These are phyloP conservation scores for Gadopsis bispinosus DNA, from an alignment of 2,797 vertebrate genomes.

Conservation along the genomic window DNA sequence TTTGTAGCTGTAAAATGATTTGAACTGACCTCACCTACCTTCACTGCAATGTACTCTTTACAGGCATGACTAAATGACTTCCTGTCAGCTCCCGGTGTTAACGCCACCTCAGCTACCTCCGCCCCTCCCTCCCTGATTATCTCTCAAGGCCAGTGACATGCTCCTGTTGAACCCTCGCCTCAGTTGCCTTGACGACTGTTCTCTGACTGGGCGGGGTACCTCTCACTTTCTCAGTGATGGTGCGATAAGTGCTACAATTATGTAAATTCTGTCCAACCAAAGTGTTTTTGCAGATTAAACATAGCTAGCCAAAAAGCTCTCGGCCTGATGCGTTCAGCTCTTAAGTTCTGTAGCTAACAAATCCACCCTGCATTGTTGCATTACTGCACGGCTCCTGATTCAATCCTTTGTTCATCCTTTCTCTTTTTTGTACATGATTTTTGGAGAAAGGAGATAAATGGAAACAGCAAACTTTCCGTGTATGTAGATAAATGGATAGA, in stretches of 20 bases:
- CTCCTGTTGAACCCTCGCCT: conserved; percentile 77
- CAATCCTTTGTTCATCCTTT: conserved; percentile 11
- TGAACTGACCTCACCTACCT: conserved; percentile 21
- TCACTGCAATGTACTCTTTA: conserved; percentile 1
- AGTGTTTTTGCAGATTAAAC: conserved; percentile 78
- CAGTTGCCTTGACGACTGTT: conserved; percentile 84
- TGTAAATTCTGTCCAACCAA: conserved; percentile 81
- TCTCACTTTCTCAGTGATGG: conserved; percentile 77
- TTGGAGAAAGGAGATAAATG: not conserved
- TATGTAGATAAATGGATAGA: conserved; percentile 12
- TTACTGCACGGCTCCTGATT: not conserved
- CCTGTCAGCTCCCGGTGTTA: conserved; percentile 21
- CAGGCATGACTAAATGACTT: conserved; percentile 26
- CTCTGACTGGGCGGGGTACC: conserved; percentile 61
- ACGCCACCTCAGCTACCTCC: conserved; percentile 33
- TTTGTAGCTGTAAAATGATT: not conserved
- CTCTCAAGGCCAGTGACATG: conserved; percentile 75
- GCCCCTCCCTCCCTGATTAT: conserved; percentile 51
- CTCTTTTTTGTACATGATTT: not conserved
- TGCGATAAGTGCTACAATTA: conserved; percentile 87
- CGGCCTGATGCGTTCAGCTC: conserved; percentile 36
- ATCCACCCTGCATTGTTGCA: conserved; percentile 21
- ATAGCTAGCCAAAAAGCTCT: conserved; percentile 55
- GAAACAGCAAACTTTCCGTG: not conserved
- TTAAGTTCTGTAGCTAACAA: conserved; percentile 28